Conservation (phyloP, 2,888 invertebrate genomes). For the Oasisia sp. region DNA sequence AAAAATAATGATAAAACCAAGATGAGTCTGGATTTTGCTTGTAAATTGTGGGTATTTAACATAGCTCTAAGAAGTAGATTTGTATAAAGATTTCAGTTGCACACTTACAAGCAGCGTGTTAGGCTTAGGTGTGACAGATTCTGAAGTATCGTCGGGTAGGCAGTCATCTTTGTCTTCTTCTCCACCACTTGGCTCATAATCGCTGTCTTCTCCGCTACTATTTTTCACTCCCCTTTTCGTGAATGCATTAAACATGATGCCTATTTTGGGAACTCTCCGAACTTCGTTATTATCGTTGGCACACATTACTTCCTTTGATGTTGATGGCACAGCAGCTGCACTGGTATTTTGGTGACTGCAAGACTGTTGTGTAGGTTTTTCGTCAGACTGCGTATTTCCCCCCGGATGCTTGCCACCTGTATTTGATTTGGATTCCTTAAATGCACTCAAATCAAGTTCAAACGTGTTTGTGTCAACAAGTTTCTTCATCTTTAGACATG, state of each 20-base stretch:
- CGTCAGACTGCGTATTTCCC: background rate
- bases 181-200: conserved; percentile 54
- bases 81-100: background rate
- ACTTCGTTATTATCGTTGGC: background rate
- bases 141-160: background rate
- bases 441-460: conserved; percentile 40
- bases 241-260: background rate
- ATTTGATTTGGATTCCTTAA: background rate
- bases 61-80: background rate
- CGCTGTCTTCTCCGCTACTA: conserved; percentile 50
- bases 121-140: background rate
- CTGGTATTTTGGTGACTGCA: background rate
- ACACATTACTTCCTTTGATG: conserved; percentile 17
- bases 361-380: background rate
- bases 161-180: conserved; percentile 41
- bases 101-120: conserved; percentile 30
- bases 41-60: too few species aligned
- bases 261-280: conserved; percentile 26
- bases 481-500: conserved; percentile 53
- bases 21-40: too few species aligned
- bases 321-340: conserved; percentile 18
- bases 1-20: too few species aligned
- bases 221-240: background rate
- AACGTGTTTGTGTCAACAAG: conserved; percentile 40
- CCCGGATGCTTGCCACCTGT: background rate